These are phyloP conservation scores for Globicephala melas DNA, from an alignment of 2,113 vertebrate genomes.

Conservation along the genomic window DNA sequence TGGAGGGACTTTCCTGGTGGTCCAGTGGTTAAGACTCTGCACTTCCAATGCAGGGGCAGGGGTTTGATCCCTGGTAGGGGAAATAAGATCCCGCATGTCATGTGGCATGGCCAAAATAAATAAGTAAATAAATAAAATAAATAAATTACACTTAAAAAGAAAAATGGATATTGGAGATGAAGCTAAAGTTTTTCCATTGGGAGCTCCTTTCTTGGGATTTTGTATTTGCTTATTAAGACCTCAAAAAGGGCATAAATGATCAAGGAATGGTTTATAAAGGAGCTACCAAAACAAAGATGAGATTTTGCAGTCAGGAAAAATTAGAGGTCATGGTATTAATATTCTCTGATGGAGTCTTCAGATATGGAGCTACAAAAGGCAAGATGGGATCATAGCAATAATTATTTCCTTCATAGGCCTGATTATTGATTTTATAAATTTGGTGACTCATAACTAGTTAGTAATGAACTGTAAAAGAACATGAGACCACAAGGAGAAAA, in stretches of 20 bases:
- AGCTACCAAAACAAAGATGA: neutral
- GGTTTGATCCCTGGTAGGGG: no score
- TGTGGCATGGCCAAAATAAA: no score
- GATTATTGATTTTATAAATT: neutral
- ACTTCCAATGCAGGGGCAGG: no score
- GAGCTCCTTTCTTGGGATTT: no score
- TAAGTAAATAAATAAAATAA: no score
- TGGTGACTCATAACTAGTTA: neutral
- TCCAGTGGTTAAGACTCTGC: no score
- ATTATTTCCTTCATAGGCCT: neutral
- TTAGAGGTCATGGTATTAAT: neutral
- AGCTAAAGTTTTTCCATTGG: neutral
- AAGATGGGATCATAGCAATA: neutral
- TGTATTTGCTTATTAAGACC: no score
- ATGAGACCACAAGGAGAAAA: neutral
- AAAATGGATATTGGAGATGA: neutral
- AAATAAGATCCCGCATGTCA: no score
- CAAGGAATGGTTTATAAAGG: neutral
- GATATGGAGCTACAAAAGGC: neutral
- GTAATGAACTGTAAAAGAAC: neutral
- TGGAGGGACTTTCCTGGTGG: neutral
- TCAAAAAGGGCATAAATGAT: no score
- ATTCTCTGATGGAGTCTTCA: neutral
- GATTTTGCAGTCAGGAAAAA: neutral
- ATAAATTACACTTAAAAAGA: no score